phyloP scores from a whole-genome alignment of 2,888 invertebrate species.

The Archaeoteleia sp. region DNA sequence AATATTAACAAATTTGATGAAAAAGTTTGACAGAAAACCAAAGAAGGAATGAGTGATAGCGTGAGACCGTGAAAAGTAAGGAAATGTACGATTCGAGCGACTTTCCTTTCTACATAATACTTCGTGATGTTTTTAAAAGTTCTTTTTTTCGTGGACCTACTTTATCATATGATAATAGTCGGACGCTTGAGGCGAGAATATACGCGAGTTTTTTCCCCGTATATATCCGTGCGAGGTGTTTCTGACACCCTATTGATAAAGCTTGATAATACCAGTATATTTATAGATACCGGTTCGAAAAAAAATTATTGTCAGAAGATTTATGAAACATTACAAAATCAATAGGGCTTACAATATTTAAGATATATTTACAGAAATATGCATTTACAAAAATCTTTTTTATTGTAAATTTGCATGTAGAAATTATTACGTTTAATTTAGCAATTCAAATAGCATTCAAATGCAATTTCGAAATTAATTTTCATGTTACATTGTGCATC shows the following conservation, averaged over 20 bases:
- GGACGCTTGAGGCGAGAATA: constrained; percentile 27
- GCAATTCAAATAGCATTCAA: no score
- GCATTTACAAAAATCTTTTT: constrained; percentile 3
- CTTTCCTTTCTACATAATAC: constrained; percentile 24
- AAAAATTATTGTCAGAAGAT: constrained; percentile 28
- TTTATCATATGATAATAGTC: constrained; percentile 47
- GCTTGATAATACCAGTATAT: constrained; percentile 31
- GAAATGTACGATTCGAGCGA: constrained; percentile 20
- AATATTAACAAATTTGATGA: constrained; percentile 12
- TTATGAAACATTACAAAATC: constrained; percentile 22
- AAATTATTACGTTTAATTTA: no score
- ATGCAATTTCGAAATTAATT: no score
- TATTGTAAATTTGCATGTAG: background rate
- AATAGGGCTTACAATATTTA: constrained; percentile 9
- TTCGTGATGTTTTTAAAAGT: constrained; percentile 37
- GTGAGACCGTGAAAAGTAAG: constrained; percentile 32
- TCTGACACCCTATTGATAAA: constrained; percentile 44
- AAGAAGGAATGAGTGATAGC: no score
- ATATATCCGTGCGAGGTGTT: constrained; percentile 21
- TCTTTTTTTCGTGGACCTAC: constrained; percentile 22
- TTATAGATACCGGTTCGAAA: constrained; percentile 42
- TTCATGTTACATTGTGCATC: no score
- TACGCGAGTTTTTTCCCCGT: constrained; percentile 30
- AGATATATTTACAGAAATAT: constrained; percentile 22
- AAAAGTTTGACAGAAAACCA: constrained; percentile 7